Evolutionary conservation across 2,797 vertebrate species (phyloP).

Genomic region (Melopsittacus undulatus): DNA sequence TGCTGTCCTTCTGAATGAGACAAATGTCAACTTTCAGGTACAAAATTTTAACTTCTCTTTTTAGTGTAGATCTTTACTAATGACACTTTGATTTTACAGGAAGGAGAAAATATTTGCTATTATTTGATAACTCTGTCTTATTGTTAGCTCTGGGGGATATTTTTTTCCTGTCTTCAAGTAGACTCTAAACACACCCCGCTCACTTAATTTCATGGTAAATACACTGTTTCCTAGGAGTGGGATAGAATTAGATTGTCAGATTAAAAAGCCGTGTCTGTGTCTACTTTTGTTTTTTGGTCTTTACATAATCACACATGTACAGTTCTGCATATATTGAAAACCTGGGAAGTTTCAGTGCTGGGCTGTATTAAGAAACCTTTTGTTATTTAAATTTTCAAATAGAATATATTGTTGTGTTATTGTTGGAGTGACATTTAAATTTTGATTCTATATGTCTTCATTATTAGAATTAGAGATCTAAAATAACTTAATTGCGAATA

Average conservation of each 20-base stretch:
- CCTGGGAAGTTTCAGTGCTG: neutral
- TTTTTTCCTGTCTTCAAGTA: neutral
- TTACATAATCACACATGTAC: fast-evolving
- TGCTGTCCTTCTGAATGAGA: neutral
- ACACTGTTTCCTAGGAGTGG: neutral
- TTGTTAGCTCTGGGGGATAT: neutral
- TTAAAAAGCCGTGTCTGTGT: neutral
- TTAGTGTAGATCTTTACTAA: neutral
- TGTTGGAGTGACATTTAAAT: neutral
- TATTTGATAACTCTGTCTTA: neutral
- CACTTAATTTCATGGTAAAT: neutral
- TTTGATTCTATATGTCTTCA: neutral
- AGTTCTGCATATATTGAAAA: neutral
- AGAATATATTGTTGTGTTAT: neutral
- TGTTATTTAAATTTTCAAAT: slow-evolving; percentile 16
- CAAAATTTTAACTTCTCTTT: neutral
- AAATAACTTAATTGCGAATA: neutral
- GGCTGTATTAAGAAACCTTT: neutral
- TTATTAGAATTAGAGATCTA: neutral
- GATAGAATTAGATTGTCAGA: neutral
- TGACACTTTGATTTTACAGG: neutral
- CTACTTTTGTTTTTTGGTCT: neutral
- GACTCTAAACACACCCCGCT: neutral
- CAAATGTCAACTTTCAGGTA: neutral
- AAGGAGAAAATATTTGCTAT: neutral